These are phyloP conservation scores for Prochilodus magdalenae DNA, from an alignment of 2,113 vertebrate species.

Conservation along the genomic window DNA sequence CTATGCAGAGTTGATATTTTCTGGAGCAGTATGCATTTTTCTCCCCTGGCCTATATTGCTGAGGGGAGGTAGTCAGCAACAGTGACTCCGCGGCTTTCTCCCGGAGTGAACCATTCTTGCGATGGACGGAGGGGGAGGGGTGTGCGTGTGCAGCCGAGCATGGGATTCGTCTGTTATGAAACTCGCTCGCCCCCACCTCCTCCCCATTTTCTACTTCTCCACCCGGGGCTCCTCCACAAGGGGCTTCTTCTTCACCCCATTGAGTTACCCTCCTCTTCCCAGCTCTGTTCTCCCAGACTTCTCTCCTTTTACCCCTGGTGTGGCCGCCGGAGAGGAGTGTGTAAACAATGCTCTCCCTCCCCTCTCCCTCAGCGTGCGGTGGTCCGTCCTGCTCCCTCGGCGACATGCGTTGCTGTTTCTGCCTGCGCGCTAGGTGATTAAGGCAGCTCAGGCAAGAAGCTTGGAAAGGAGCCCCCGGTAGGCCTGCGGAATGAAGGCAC, in stretches of 20 bases:
- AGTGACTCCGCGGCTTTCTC: conserved; percentile 73
- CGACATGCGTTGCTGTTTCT: conserved; percentile 48
- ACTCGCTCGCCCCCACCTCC: conserved; percentile 5
- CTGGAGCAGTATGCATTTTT: conserved; percentile 56
- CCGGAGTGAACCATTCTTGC: conserved; percentile 64
- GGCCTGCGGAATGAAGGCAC: conserved; percentile 41
- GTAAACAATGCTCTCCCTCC: conserved; percentile 43
- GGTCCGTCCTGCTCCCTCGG: conserved; percentile 48
- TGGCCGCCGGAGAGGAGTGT: conserved; percentile 23
- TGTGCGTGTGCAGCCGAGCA: conserved; percentile 15
- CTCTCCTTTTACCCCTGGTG: conserved; percentile 2
- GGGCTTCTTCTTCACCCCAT: conserved; percentile 27
- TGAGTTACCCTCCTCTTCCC: conserved; percentile 1
- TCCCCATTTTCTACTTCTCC: not conserved
- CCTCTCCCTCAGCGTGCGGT: conserved; percentile 7
- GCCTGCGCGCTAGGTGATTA: conserved; percentile 52
- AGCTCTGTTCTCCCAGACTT: conserved; percentile 22
- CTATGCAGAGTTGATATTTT: conserved; percentile 31
- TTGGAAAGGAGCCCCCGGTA: conserved; percentile 21
- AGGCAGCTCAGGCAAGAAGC: conserved; percentile 34
- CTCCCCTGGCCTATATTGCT: conserved; percentile 64
- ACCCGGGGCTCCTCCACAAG: conserved; percentile 8
- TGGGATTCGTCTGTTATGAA: conserved; percentile 48
- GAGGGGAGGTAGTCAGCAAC: conserved; percentile 70
- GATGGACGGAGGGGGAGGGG: conserved; percentile 43